A percentile compares a stretch with the other conserved stretches of the same genome.
Conservation (phyloP, 2,888 invertebrate species). For the Meganola albula region DNA sequence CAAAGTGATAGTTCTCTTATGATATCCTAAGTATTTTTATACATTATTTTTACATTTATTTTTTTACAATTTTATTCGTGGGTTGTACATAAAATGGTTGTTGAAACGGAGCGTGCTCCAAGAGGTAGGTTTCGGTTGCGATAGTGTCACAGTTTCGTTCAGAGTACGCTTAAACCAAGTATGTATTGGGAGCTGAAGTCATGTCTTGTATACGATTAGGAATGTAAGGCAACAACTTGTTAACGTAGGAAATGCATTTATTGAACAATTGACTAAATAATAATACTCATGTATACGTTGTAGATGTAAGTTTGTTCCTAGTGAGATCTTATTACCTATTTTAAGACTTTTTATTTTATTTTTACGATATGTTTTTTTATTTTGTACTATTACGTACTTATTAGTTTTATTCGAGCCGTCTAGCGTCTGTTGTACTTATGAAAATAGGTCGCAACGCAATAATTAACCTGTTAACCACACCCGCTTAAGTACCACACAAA, state of each 20-base stretch:
- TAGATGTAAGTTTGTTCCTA: slow-evolving; percentile 65
- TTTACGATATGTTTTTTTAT: slow-evolving; percentile 39
- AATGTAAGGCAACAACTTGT: slow-evolving; percentile 55
- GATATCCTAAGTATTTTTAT: slow-evolving; percentile 76
- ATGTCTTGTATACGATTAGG: slow-evolving; percentile 69
- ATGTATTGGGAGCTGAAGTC: slow-evolving; percentile 45
- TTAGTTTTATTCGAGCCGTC: slow-evolving; percentile 35
- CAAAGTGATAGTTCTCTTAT: slow-evolving; percentile 78
- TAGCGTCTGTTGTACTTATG: slow-evolving; percentile 45
- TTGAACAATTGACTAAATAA: slow-evolving; percentile 61
- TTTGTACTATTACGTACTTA: slow-evolving; percentile 45
- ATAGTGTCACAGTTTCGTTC: slow-evolving; percentile 48
- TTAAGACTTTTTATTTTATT: slow-evolving; percentile 41
- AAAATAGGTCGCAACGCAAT: slow-evolving; percentile 38
- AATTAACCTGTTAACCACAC: slow-evolving; percentile 40
- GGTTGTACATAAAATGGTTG: slow-evolving; percentile 60
- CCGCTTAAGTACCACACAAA: slow-evolving; percentile 46
- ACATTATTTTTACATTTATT: slow-evolving; percentile 74
- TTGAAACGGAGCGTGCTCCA: slow-evolving; percentile 44
- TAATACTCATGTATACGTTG: slow-evolving; percentile 76
- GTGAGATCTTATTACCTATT: slow-evolving; percentile 66
- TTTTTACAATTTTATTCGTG: slow-evolving; percentile 72
- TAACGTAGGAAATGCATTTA: slow-evolving; percentile 70
- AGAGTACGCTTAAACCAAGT: slow-evolving; percentile 38
- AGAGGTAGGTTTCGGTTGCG: slow-evolving; percentile 58